Base-by-base conservation (phyloP, 2,113 vertebrate genomes). In the Elephantulus edwardii region DNA sequence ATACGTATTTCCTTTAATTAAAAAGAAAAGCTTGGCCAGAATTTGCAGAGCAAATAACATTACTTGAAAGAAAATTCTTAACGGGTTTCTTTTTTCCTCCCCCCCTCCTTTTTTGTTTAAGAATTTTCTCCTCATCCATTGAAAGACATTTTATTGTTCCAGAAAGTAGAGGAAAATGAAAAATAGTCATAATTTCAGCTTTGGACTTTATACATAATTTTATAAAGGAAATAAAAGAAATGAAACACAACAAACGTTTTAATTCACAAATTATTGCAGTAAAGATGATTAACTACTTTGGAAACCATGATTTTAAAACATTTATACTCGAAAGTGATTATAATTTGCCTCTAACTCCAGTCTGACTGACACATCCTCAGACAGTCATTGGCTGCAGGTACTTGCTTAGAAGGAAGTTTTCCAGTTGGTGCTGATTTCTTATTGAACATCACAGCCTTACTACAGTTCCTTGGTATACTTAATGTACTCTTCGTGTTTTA, bases 141-240 rank as follows among this genome's bases (percentile, higher is more conserved):
- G 10, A 82, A 70, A 7, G 86, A 70, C 22, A 74, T 78, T 86
- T 68, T 86, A 64, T 30, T 88, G 38, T 24, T 50, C 71, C n/a
- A 82, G 79, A 85, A 24, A 81, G 11, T 44, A 38, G 44, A 71
- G 44, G 50, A 72, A 83, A 60, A 30, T 77, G 38, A 52, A 14
- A 91, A 79, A 28, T 80, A 85, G 28, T 60, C n/a, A 3, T 17
- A 54, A 8, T 54, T 64, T 56, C 50, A 89, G 22, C 66, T 81
- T 86, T 72, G 20, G 6, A 71, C 17, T 92, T 71, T 5, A 1
- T 94, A 6, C 85, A 28, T 74, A 76, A 76, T 52, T 92, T 0
- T 12, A 83, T 89, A 77, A 93, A 77, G 44, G 22, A 86, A 93
- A 93, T 83, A 86, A 2, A 85, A 76, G 52, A 90, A 93, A 89